These are phyloP conservation scores for Apamea crenata DNA, from an alignment of 2,888 invertebrate species.

Conservation along the genomic window DNA sequence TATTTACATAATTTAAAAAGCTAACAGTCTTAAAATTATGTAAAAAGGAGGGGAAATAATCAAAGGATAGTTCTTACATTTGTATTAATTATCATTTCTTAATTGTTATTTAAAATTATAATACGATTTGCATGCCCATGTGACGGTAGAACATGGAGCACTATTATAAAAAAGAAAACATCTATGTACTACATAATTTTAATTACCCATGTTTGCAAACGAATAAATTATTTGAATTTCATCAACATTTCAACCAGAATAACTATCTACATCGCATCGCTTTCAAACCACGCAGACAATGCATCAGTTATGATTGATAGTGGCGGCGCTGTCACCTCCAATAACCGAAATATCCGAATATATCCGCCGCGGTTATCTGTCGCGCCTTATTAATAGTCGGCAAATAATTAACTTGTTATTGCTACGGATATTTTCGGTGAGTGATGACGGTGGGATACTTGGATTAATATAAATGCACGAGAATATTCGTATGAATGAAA, in stretches of 20 bases:
- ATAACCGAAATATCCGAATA: constrained; percentile 25
- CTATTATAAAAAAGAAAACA: no score
- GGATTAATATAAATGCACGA: not conserved
- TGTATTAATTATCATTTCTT: no score
- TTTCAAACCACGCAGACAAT: constrained; percentile 13
- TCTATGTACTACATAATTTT: no score
- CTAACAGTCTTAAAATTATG: no score
- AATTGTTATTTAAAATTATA: no score
- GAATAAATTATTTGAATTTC: no score
- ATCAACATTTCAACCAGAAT: not conserved
- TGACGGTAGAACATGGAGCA: no score
- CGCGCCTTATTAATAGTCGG: constrained; percentile 36
- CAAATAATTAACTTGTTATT: constrained; percentile 36
- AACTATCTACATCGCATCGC: not conserved
- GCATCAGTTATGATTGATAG: constrained; percentile 36
- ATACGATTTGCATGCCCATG: no score
- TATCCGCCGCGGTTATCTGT: constrained; percentile 50
- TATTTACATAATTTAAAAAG: no score
- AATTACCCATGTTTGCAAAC: no score
- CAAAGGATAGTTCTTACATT: no score
- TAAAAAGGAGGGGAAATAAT: no score
- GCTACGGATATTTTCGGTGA: constrained; percentile 12
- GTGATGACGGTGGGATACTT: not conserved
- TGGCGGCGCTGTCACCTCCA: constrained; percentile 36
- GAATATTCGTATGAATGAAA: not conserved